Base-by-base conservation (phyloP, 2,888 invertebrate species). In the Melinaea marsaeus region DNA sequence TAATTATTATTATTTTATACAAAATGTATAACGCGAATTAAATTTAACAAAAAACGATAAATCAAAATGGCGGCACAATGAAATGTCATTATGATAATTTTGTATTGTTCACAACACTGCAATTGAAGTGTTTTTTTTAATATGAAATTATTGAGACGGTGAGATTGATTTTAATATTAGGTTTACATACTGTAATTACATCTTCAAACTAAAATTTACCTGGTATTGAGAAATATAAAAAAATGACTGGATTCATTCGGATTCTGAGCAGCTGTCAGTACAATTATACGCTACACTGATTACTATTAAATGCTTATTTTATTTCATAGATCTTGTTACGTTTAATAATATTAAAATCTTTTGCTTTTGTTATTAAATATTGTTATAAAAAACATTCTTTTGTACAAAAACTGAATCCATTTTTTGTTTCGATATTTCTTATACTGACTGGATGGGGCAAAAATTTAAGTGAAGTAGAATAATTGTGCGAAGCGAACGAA, bases 251-350 rank as follows among this genome's bases (percentile, higher is more conserved):
- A 54, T 64, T 65, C 61, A 68, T 65, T 66, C 48, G 42, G 60
- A 61, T 45, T 45, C 13, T 54, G 56, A 45, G 46, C 68, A 71
- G 66, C 71, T 69, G 70, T 47, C 34, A 55, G 57, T 55, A 61
- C 57, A 46, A 33, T 66, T 55, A 57, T 69, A 70, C 59, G 71
- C 58, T 65, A 48, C 62, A 45, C 58, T 61, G 65, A 57, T 4
- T 55, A 46, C 13, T 60, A 42, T 58, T 9, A 47, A 34, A 34
- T 46, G 32, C 37, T 32, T 63, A 55, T 22, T 46, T 34, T 45
- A 55, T 45, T 34, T 33, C 32, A 34, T 59, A 22, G 22, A 22
- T 22, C 22, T 22, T 22, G 22, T 22, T 22, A 22, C 22, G 22
- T 22, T 22, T 22, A 22, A 22, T 22, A 22, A 22, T 22, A 22